Evolutionary conservation across 2,888 invertebrate species (phyloP).

Genomic region (Microctonus aethiopoides): DNA sequence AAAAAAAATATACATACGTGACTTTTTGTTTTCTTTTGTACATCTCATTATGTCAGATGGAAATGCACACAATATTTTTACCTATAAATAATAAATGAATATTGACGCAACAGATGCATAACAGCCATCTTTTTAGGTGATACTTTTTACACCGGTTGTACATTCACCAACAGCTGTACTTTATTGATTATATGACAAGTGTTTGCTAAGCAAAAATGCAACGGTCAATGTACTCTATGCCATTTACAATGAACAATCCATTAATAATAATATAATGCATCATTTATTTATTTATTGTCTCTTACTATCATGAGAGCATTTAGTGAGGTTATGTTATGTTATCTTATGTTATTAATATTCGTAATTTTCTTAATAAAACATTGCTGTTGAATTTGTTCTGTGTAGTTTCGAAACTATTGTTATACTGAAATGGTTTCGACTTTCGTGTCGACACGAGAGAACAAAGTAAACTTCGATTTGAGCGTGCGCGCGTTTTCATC

Average conservation of each 20-base stretch:
- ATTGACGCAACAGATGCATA: constrained; percentile 24
- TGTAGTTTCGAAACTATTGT: not conserved
- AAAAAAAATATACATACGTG: constrained; percentile 16
- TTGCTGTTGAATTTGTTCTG: not conserved
- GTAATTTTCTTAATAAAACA: not conserved
- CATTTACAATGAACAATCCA: too few relatives aligned
- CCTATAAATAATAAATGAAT: constrained; percentile 2
- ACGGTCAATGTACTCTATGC: not conserved
- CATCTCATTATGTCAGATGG: constrained; percentile 37
- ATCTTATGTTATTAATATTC: not conserved
- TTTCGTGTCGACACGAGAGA: not conserved
- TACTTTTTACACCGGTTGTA: not conserved
- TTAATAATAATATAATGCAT: not conserved
- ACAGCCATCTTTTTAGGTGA: not conserved
- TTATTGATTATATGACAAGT: not conserved
- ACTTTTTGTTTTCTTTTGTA: constrained; percentile 36
- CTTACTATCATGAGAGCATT: not conserved
- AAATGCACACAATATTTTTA: not conserved
- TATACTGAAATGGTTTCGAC: constrained; percentile 13
- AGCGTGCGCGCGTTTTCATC: constrained; percentile 30
- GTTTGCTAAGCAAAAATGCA: not conserved
- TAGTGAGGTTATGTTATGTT: not conserved
- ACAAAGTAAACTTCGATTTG: constrained; percentile 15
- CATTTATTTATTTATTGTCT: not conserved
- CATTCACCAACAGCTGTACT: not conserved